Evolutionary conservation across 2,888 invertebrate genomes (phyloP).

Genomic region (Oasisia sp.): DNA sequence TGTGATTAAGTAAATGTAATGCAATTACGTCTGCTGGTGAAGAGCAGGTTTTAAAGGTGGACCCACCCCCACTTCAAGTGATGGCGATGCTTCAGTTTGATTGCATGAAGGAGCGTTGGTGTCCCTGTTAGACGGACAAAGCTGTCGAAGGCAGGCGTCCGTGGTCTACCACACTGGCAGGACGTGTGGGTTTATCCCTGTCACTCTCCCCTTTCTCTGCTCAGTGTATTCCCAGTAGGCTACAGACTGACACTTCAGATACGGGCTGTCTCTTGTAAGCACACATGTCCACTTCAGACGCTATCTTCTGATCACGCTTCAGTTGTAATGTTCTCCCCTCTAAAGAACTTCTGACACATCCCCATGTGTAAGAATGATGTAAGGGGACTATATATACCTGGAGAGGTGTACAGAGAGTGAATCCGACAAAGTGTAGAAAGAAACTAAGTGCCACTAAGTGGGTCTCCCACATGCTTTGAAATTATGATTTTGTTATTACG

Average conservation of each 20-base stretch:
- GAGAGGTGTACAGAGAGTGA: not conserved
- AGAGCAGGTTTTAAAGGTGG: not conserved
- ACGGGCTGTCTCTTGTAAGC: not conserved
- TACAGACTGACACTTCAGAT: not conserved
- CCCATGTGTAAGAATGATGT: not conserved
- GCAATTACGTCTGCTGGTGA: not conserved
- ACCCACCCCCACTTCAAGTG: not conserved
- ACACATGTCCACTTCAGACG: not conserved
- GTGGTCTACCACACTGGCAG: not conserved
- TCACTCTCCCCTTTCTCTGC: not conserved
- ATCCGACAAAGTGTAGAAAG: not conserved
- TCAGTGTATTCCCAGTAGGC: not conserved
- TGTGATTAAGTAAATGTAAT: not conserved
- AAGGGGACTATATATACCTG: not conserved
- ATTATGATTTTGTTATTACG: not conserved
- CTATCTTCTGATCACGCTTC: not conserved
- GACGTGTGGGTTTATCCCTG: not conserved
- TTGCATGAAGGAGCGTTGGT: not conserved
- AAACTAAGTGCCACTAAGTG: not conserved
- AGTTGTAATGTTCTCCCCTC: not conserved
- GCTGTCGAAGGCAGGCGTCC: not conserved
- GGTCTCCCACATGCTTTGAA: not conserved
- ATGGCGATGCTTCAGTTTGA: not conserved
- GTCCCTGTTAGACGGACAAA: constrained; percentile 1
- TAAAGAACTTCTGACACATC: not conserved